phyloP scores from a whole-genome alignment of 2,888 invertebrate genomes.

The Phyto melanocephala region DNA sequence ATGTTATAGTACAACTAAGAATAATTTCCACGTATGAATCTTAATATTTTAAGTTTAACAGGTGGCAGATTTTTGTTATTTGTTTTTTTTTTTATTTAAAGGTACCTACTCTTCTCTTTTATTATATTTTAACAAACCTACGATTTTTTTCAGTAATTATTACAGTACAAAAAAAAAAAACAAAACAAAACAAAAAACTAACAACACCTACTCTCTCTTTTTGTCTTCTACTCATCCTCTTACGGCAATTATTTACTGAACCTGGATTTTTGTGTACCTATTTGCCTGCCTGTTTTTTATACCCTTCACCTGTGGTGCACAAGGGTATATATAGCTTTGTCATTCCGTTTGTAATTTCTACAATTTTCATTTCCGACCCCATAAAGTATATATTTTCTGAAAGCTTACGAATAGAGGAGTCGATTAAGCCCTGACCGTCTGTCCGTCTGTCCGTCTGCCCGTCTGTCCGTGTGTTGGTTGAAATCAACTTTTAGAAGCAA shows the following conservation, averaged over 20 bases:
- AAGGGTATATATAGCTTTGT: no score
- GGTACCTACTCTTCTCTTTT: neutral
- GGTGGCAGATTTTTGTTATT: slow-evolving; percentile 29
- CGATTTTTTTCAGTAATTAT: neutral
- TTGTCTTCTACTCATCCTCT: neutral
- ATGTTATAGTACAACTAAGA: neutral
- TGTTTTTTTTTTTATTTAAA: neutral
- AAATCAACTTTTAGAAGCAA: no score
- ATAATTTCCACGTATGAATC: no score
- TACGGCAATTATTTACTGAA: neutral
- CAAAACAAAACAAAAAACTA: neutral
- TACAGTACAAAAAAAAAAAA: neutral
- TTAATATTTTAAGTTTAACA: slow-evolving; percentile 39
- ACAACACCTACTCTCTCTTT: neutral
- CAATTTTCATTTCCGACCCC: no score
- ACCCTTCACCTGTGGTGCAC: no score
- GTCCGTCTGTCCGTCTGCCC: no score
- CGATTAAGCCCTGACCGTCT: no score
- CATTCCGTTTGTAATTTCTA: no score
- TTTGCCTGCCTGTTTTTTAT: no score
- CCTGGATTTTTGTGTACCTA: slow-evolving; percentile 23
- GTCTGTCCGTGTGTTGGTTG: no score
- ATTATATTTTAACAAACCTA: neutral
- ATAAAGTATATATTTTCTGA: no score
- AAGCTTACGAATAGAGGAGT: no score